phyloP scores from a whole-genome alignment of 2,113 vertebrate genomes.

The Arenaria interpres region DNA sequence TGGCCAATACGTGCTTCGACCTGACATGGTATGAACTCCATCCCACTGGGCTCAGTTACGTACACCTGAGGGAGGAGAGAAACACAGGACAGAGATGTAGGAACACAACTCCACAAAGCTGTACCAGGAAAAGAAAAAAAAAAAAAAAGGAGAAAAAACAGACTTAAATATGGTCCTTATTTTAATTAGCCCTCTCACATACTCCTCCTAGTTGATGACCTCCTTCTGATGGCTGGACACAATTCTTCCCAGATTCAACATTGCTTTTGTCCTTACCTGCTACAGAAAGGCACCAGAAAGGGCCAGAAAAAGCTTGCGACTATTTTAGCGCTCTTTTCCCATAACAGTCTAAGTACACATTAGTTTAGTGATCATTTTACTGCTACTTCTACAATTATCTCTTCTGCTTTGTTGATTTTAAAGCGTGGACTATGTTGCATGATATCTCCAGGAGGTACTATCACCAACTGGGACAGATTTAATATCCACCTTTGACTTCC shows the following conservation, averaged over 20 bases:
- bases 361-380: neutral
- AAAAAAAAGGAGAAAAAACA: neutral
- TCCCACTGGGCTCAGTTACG: conserved; percentile 87
- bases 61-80: conserved; percentile 79
- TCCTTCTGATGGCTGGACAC: neutral
- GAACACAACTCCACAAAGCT: neutral
- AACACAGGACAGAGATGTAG: neutral
- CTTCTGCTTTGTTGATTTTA: neutral
- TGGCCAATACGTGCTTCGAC: conserved; percentile 86
- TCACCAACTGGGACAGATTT: neutral
- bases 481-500: neutral
- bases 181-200: neutral
- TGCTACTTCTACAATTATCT: neutral
- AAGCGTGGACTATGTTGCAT: neutral
- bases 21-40: conserved; percentile 88
- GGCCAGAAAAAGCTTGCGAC: neutral
- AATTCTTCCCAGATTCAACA: neutral
- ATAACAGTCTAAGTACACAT: neutral
- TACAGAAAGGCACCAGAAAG: neutral
- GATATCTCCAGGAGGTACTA: neutral
- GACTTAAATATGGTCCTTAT: neutral
- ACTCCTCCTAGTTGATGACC: neutral
- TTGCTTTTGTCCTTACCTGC: neutral
- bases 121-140: neutral
- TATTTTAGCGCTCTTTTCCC: neutral